Evolutionary conservation across 2,888 invertebrate genomes (phyloP).

Genomic region (Ryuthela nishihirai): DNA sequence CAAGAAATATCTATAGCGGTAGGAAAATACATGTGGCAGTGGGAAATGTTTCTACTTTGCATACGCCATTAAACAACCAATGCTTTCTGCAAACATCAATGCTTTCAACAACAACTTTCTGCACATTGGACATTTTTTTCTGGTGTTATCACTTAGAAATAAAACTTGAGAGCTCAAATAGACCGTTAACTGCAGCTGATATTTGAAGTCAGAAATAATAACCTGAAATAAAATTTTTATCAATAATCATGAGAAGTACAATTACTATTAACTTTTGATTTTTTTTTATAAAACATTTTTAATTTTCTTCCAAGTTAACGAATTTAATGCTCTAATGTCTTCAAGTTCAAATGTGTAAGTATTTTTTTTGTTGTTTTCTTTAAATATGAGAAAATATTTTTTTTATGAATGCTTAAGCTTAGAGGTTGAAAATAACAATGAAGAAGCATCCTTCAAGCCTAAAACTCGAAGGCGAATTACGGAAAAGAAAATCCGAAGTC

Average conservation of each 20-base stretch:
- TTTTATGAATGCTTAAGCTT: conserved; percentile 1
- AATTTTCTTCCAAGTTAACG: background rate
- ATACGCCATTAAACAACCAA: no score
- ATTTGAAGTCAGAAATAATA: no score
- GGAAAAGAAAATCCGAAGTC: conserved; percentile 50
- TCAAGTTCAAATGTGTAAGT: background rate
- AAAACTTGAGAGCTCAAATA: no score
- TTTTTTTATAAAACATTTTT: background rate
- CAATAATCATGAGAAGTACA: background rate
- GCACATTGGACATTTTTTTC: no score
- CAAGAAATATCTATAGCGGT: no score
- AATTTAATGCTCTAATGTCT: background rate
- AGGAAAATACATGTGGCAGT: no score
- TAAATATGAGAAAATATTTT: background rate
- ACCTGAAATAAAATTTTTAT: background rate
- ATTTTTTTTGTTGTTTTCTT: background rate
- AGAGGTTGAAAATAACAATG: conserved; percentile 56
- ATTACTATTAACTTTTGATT: background rate
- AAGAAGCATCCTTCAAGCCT: conserved; percentile 56
- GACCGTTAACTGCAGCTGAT: no score
- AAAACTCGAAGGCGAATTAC: conserved; percentile 53
- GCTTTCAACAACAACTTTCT: no score
- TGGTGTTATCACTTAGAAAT: no score
- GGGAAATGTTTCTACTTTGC: no score
- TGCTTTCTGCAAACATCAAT: no score